A percentile compares a stretch with the other conserved stretches of the same genome.
Evolutionary conservation across 2,113 vertebrate genomes (phyloP).

Genomic region (Progne subis): DNA sequence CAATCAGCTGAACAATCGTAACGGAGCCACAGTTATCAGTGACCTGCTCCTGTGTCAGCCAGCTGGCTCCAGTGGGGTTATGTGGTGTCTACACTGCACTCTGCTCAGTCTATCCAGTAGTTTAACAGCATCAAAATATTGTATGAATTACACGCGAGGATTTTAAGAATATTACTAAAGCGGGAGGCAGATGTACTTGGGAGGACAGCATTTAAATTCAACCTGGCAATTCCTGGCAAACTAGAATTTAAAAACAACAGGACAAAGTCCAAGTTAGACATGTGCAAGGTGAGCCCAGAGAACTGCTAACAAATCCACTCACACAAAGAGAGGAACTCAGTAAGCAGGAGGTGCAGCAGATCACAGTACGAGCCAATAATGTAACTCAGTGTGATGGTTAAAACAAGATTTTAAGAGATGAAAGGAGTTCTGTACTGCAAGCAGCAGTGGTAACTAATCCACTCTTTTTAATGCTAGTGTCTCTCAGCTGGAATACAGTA

Average conservation of each 20-base stretch:
- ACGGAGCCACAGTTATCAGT: not conserved
- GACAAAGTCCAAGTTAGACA: not conserved
- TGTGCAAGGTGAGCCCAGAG: accelerated
- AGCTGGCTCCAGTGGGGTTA: not conserved
- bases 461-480: not conserved
- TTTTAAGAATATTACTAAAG: not conserved
- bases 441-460: not conserved
- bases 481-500: not conserved
- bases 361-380: not conserved
- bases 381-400: not conserved
- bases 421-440: not conserved
- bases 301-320: not conserved
- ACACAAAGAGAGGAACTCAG: not conserved
- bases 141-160: not conserved
- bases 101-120: not conserved
- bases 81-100: not conserved
- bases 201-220: not conserved
- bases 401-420: not conserved
- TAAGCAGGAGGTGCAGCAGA: not conserved
- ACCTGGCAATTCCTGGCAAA: not conserved
- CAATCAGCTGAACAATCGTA: not conserved
- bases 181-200: not conserved
- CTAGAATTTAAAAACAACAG: not conserved
- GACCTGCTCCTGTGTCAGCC: not conserved
- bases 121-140: not conserved